Evolutionary conservation across 2,113 vertebrate genomes (phyloP), one percentile per base, ranked within the genome.

Genomic region (Isurus oxyrinchus): DNA sequence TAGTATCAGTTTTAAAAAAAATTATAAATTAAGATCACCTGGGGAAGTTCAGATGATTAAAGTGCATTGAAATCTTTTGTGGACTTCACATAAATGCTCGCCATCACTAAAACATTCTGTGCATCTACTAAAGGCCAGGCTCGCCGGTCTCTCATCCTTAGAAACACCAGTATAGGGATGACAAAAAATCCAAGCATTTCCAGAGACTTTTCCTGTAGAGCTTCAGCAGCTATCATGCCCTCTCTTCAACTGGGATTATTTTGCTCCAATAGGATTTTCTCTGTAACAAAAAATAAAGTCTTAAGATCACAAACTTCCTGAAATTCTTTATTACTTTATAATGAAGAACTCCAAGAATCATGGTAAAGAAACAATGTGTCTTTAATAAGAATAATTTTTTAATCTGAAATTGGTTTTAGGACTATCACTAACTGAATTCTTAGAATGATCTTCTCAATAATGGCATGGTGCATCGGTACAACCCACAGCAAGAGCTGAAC

Each of bases 181-280:
- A 76, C 10, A 31, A 31, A 27, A 72, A 72, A 55, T 2, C 14
- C 25, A 31, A 91, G 88, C 3, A 53, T 76, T 95, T 95, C 40
- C 94, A 72, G 40, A 84, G 40, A n/a, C 81, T 44, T 84, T 44
- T 84, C 81, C 81, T 84, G 81, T 44, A n/a, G n/a, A 72, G 63
- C 66, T 95, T 49, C 94, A 72, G 63, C 66, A 72, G 94, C 23
- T 72, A 27, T n/a, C 35, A 49, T 3, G 11, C 1, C 44, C 44
- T 53, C 66, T 14, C 66, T 53, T 96, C 57, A 95, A 97, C 98
- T 98, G 99, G 84, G 98, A 99, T 96, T 98, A 98, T 97, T 99
- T 99, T 94, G 99, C 98, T 95, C 99, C 98, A 90, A 99, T 99
- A 2, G 99, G 99, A 98, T 99, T 99, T 97, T 99, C 98, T 97